Evolutionary conservation across 1,140 invertebrate species (phyloP).

Genomic region (Drosophila neocordata): DNA sequence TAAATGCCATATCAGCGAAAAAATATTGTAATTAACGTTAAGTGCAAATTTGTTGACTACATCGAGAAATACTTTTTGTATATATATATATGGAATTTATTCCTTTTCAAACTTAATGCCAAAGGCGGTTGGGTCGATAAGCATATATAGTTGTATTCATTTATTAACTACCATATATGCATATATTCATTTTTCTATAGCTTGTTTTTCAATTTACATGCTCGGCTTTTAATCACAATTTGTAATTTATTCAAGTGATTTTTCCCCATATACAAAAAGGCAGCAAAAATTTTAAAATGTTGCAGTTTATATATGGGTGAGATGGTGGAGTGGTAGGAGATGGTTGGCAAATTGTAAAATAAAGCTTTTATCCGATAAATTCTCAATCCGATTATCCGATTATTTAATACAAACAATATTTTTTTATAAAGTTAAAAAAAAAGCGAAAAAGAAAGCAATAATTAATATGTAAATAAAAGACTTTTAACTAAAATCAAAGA

Average conservation of each 20-base stretch:
- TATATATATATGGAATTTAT: slow-evolving; percentile 13
- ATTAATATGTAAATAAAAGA: too few relatives aligned
- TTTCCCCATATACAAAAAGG: background rate
- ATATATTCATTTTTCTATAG: background rate
- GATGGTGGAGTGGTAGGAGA: background rate
- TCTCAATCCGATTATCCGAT: too few relatives aligned
- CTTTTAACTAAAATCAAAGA: too few relatives aligned
- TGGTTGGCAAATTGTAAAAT: background rate
- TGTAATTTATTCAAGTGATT: slow-evolving; percentile 1
- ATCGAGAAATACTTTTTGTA: slow-evolving; percentile 22
- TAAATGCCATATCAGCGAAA: slow-evolving; percentile 61
- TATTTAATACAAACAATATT: too few relatives aligned
- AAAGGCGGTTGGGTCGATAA: background rate
- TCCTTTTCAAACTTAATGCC: background rate
- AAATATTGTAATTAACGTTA: slow-evolving; percentile 69
- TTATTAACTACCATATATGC: background rate
- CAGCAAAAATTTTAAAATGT: background rate
- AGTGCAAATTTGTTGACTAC: slow-evolving; percentile 66
- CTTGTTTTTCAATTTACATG: slow-evolving; percentile 3
- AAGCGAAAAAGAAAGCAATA: background rate
- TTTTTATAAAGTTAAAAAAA: background rate
- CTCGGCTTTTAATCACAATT: background rate
- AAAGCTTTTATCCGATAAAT: background rate
- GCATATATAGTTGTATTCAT: background rate
- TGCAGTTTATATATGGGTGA: background rate